A percentile compares a stretch with the other conserved stretches of the same genome.
Conservation (phyloP, 92 coral and sea anemone genomes). For the Pocillopora meandrina region DNA sequence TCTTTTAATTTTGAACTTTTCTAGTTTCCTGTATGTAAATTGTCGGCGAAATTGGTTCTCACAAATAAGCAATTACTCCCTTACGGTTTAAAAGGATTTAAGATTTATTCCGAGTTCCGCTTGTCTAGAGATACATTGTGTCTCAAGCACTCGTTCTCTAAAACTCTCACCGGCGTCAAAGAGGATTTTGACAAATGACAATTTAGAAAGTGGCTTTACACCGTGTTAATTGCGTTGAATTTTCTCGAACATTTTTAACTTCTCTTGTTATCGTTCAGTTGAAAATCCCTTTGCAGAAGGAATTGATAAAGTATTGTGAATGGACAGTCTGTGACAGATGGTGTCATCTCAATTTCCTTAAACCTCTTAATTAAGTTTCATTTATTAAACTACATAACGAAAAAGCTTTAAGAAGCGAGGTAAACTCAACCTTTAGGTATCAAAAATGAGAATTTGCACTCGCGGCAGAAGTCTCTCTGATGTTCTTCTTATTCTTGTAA, state of each 20-base stretch:
- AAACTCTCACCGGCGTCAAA: no score
- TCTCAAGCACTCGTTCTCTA: no score
- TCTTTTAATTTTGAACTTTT: no score
- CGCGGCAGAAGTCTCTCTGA: not conserved
- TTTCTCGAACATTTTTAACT: not conserved
- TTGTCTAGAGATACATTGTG: no score
- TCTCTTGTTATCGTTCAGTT: no score
- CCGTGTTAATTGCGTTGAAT: not conserved
- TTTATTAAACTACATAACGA: not conserved
- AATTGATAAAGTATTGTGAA: not conserved
- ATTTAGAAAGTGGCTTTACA: not conserved
- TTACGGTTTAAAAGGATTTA: no score
- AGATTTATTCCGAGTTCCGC: no score
- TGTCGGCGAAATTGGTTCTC: no score
- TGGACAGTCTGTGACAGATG: not conserved
- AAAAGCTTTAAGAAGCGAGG: not conserved
- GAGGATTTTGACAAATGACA: no score
- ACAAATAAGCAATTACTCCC: no score
- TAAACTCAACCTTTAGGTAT: not conserved
- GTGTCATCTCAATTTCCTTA: not conserved
- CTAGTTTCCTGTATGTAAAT: no score
- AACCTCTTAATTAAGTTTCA: not conserved
- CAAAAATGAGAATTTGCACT: not conserved
- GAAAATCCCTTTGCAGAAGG: no score
- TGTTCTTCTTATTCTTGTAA: not conserved